phyloP scores from a whole-genome alignment of 2,797 vertebrate species.

The Antrozous pallidus region DNA sequence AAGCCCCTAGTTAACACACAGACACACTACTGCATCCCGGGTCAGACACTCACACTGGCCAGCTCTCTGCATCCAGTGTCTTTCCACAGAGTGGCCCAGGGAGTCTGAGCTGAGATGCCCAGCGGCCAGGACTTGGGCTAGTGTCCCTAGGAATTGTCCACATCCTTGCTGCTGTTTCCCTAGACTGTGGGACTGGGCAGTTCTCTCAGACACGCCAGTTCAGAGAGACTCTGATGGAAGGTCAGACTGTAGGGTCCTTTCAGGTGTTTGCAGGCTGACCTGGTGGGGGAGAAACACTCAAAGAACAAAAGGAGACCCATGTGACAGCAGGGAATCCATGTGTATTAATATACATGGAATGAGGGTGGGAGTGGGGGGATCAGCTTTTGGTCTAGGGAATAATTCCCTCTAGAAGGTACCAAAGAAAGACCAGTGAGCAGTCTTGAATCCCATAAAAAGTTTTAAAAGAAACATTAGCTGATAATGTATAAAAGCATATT shows the following conservation, averaged over 20 bases:
- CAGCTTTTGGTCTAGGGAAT: not conserved
- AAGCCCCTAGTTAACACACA: not conserved
- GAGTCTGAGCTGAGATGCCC: not conserved
- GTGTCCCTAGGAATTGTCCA: not conserved
- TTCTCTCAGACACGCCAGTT: not conserved
- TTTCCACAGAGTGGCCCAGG: not conserved
- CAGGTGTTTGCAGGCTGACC: not conserved
- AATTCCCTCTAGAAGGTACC: not conserved
- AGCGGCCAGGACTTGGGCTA: not conserved
- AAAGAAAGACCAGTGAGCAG: not conserved
- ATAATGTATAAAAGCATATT: not conserved
- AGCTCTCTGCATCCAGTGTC: not conserved
- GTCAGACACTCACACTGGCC: not conserved
- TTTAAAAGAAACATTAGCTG: not conserved
- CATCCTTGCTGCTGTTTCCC: not conserved
- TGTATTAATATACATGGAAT: fast-evolving
- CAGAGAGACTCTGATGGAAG: not conserved
- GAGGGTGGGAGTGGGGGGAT: not conserved
- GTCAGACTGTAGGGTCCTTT: not conserved
- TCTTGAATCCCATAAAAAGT: not conserved
- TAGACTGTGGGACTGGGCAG: too few relatives aligned
- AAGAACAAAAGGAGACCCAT: not conserved
- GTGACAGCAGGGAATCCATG: not conserved
- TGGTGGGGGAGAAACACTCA: not conserved
- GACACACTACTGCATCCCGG: not conserved